A percentile compares a stretch with the other conserved stretches of the same genome.
Conservation (phyloP, 2,797 vertebrate species). For the Pipistrellus pygmaeus region DNA sequence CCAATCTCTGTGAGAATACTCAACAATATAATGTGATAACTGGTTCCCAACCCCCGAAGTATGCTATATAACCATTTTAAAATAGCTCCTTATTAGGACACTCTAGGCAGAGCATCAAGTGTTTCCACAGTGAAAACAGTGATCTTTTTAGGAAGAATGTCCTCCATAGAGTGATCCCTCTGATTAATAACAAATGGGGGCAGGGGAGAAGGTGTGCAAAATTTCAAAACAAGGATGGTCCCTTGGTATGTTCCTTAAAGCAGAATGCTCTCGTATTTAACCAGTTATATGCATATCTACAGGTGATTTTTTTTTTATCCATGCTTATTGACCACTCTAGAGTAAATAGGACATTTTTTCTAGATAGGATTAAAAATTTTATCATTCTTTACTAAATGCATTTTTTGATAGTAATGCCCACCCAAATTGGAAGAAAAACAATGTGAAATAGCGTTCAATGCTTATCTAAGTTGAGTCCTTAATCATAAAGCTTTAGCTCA, state of each 20-base stretch:
- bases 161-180: neutral
- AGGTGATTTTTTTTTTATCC: slow-evolving; percentile 17
- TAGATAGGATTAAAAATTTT: neutral
- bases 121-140: neutral
- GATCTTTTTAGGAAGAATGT: slow-evolving; percentile 1
- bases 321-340: neutral
- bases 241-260: neutral
- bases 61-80: neutral
- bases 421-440: slow-evolving; percentile 68
- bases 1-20: neutral
- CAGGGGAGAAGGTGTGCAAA: too few species aligned
- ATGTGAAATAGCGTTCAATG: slow-evolving; percentile 69
- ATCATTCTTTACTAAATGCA: slow-evolving; percentile 23
- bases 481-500: slow-evolving; percentile 74
- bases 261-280: slow-evolving; percentile 2
- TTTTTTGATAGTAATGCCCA: slow-evolving; percentile 27
- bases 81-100: neutral
- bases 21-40: neutral
- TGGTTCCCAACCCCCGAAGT: neutral
- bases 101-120: neutral
- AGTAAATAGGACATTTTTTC: slow-evolving; percentile 36
- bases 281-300: neutral
- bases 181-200: neutral
- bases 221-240: neutral
- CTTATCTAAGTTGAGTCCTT: slow-evolving; percentile 69